Evolutionary conservation across 2,797 vertebrate species (phyloP).

Genomic region (Echeneis naucrates): DNA sequence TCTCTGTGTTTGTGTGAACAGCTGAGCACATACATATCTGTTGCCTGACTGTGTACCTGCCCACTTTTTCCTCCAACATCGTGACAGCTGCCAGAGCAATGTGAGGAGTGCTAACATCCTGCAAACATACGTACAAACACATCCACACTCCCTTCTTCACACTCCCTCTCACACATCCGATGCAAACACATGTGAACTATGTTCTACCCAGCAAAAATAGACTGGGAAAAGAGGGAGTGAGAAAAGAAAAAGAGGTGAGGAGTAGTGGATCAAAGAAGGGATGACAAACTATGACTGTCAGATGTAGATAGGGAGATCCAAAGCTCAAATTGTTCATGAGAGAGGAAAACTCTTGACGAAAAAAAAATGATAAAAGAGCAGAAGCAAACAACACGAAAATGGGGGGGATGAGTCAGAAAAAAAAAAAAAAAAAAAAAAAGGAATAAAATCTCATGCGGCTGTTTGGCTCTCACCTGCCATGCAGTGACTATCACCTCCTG

Average conservation of each 20-base stretch:
- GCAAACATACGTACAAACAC: conserved; percentile 25
- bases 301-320: conserved; percentile 9
- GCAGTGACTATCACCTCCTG: conserved; percentile 67
- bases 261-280: conserved; percentile 12
- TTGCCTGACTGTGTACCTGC: conserved; percentile 31
- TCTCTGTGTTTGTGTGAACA: background rate
- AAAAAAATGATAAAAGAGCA: background rate
- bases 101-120: conserved; percentile 36
- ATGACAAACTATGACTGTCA: conserved; percentile 14
- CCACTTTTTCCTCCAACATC: conserved; percentile 76
- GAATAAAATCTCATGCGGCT: conserved; percentile 19
- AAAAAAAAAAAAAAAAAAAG: no score
- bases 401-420: conserved; percentile 33
- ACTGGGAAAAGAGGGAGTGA: conserved; percentile 23
- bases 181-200: conserved; percentile 52
- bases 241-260: conserved; percentile 26
- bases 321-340: conserved; percentile 6
- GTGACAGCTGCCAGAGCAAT: conserved; percentile 73
- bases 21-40: conserved; percentile 18
- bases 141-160: conserved; percentile 39
- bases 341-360: background rate
- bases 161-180: conserved; percentile 54
- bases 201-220: conserved; percentile 56
- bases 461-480: conserved; percentile 71
- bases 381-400: conserved; percentile 6